Evolutionary conservation across 1,140 invertebrate species (phyloP).

Genomic region (Lordiphosa collinella): DNA sequence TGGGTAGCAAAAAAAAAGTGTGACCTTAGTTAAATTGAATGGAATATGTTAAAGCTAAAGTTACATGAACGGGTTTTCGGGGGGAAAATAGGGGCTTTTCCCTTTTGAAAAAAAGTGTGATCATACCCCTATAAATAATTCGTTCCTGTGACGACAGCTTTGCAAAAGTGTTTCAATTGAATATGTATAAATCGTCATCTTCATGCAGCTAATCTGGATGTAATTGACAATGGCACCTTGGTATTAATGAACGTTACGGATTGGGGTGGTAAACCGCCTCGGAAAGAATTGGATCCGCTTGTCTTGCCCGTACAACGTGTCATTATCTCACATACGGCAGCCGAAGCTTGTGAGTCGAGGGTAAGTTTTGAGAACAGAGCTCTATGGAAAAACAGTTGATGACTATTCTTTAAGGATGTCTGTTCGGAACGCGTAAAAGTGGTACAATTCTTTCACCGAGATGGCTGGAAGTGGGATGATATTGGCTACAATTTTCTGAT

Average conservation of each 20-base stretch:
- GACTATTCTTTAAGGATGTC: conserved; percentile 56
- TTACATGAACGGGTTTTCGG: too few species aligned
- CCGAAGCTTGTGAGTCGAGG: conserved; percentile 80
- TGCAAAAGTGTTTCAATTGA: conserved; percentile 19
- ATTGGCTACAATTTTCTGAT: conserved; percentile 86
- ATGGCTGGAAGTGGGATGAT: conserved; percentile 83
- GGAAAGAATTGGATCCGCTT: conserved; percentile 64
- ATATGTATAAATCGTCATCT: conserved; percentile 10
- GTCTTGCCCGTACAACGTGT: conserved; percentile 80
- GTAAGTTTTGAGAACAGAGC: conserved; percentile 53
- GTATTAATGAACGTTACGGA: conserved; percentile 71
- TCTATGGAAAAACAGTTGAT: background rate
- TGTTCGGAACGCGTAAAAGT: conserved; percentile 81
- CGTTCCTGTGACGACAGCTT: background rate
- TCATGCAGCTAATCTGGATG: conserved; percentile 23
- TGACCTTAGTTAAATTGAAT: conserved; percentile 74
- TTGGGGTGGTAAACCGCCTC: conserved; percentile 83
- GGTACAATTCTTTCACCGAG: conserved; percentile 88
- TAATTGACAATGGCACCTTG: conserved; percentile 37
- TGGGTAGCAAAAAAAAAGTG: conserved; percentile 30
- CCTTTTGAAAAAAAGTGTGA: too few species aligned
- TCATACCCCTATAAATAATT: background rate
- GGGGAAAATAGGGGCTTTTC: too few species aligned
- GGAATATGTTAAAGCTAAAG: conserved; percentile 49
- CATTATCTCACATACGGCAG: conserved; percentile 82